Base-by-base conservation (phyloP, 1,140 invertebrate genomes). In the Globodera rostochiensis region DNA sequence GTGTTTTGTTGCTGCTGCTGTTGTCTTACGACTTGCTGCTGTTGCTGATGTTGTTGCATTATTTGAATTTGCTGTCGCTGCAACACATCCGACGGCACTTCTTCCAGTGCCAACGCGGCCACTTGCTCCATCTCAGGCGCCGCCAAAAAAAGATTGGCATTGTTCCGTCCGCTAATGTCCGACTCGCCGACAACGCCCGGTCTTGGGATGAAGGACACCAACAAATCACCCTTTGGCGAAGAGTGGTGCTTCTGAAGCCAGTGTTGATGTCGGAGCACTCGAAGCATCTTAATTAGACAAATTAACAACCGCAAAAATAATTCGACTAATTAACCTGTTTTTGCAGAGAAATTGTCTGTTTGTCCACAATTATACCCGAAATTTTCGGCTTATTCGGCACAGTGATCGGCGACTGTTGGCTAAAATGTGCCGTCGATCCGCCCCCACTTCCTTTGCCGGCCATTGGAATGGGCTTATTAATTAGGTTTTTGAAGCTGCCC, bases 361-460 rank as follows among this genome's bases (percentile, higher is more conserved):
- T 45, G 84, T 69, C 57, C 57, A 69, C 69, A 47, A 75, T 25
- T 67, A 84, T 15, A 74, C 83, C 46, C 46, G 73, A 46, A 45
- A 85, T 53, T 86, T 83, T n/a, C 53, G 64, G 77, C 83, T 83
- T 64, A 15, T 67, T 50, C 84, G 73, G 49, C 73, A 64, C n/a
- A 76, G 25, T 25, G 69, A 49, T 8, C 46, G 66, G 36, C 74
- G 57, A 73, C 79, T 73, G 50, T 60, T 57, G 15, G 49, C 21
- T 75, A 74, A 67, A 71, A 66, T 71, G 79, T 25, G 49, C 74
- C 46, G 74, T n/a, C 47, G 57, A 76, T 4, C 45, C 25, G 49
- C n/a, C n/a, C 45, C 73, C 13, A 64, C 25, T 83, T 8, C 19
- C 76, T 73, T 57, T 73, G n/a, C 25, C 11, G 45, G 82, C 50